phyloP scores from a whole-genome alignment of 2,888 invertebrate species.

The Melangyna quadrimaculata region DNA sequence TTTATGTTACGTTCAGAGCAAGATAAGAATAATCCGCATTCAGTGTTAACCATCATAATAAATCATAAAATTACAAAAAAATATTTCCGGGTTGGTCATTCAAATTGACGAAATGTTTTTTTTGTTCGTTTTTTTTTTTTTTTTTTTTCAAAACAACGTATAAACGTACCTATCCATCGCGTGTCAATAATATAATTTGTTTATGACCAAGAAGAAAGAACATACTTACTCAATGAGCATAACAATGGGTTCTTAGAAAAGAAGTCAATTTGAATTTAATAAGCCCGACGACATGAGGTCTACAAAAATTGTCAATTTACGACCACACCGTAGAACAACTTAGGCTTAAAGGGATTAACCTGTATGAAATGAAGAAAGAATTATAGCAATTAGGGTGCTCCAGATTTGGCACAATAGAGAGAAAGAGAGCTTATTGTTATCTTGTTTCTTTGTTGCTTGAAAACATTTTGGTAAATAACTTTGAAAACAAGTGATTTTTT shows the following conservation, averaged over 20 bases:
- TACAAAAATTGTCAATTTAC: not conserved
- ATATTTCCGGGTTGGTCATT: constrained; percentile 12
- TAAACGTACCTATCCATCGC: too few relatives aligned
- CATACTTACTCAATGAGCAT: not conserved
- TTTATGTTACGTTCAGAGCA: not conserved
- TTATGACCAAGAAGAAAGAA: not conserved
- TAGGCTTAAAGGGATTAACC: not conserved
- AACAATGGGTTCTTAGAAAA: not conserved
- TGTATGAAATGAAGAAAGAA: too few relatives aligned
- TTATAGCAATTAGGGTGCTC: not conserved
- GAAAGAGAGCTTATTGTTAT: too few relatives aligned
- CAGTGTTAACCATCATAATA: not conserved
- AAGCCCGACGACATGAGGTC: not conserved
- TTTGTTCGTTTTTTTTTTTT: not conserved
- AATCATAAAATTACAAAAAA: not conserved
- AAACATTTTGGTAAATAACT: too few relatives aligned
- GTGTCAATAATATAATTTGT: not conserved
- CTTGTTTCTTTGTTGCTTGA: too few relatives aligned
- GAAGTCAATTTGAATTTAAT: not conserved
- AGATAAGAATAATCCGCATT: not conserved
- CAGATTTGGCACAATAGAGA: too few relatives aligned
- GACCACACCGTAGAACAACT: not conserved
- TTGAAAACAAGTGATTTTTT: too few relatives aligned
- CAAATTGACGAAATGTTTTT: not conserved
- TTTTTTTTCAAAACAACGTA: not conserved